Evolutionary conservation across 2,888 invertebrate genomes (phyloP), one percentile per base, ranked within the genome.

Genomic region (Conus canariensis): DNA sequence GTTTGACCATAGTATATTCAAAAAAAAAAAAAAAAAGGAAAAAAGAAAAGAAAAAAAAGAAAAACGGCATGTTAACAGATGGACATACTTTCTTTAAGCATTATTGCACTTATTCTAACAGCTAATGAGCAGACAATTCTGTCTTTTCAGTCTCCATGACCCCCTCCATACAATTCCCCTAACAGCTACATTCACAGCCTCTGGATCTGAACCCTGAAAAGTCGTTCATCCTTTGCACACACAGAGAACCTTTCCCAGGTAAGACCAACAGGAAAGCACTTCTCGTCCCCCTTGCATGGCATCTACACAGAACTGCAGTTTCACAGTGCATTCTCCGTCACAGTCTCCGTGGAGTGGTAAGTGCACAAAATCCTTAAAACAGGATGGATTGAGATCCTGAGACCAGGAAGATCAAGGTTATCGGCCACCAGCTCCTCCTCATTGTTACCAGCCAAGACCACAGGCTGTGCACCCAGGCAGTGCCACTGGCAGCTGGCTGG

Each of bases 51-150:
- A 14, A 80, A 25, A 45, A 12, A 30, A 80, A 10, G 22, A 16
- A 25, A 56, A 58, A 83, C 58, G 25, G 10, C 56, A 56, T 83
- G 56, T 22, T 4, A 83, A 16, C 16, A 64, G 64, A 64, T 16
- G 10, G 64, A 64, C 64, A 64, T 64, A 64, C 16, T 64, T 64
- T 10, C 16, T 64, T 14, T 64, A 64, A 64, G 82, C 58, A 67
- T 64, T 86, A 86, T 86, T 86, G 86, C 86, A 86, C 86, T 67
- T 67, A 25, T 45, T 86, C 86, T 83, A 83, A 83, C 19, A 12
- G 58, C 58, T 83, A 83, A 83, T 58, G 82, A 83, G 22, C 82
- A 83, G 58, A 83, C 82, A 58, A 56, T 83, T 8, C 82, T 58
- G 25, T 10, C 22, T 58, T 56, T 58, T 22, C 25, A 58, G 82